Conservation (phyloP, 2,113 vertebrate genomes). For the Myiozetetes cayanensis region DNA sequence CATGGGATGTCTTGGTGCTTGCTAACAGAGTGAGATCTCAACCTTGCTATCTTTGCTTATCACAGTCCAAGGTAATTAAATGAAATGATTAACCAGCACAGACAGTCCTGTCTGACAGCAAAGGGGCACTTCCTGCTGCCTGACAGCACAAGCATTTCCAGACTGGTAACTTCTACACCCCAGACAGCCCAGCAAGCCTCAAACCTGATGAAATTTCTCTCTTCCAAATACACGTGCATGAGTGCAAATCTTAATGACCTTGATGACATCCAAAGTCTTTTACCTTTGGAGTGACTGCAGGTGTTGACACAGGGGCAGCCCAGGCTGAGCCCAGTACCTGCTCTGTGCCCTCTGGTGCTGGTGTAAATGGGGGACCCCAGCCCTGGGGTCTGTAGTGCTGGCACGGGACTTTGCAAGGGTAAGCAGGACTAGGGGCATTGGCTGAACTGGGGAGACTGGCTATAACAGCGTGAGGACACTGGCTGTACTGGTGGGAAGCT, state of each 20-base stretch:
- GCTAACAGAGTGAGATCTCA: neutral
- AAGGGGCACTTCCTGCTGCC: neutral
- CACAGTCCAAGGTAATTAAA: slow-evolving; percentile 15
- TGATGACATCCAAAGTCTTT: neutral
- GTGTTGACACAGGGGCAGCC: neutral
- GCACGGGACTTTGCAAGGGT: rapidly evolving
- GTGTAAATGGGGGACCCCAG: neutral
- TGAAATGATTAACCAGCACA: slow-evolving; percentile 14
- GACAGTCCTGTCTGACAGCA: neutral
- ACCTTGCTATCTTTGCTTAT: slow-evolving; percentile 1
- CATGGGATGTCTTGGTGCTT: neutral
- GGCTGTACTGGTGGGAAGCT: neutral
- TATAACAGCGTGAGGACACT: neutral
- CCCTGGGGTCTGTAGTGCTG: neutral
- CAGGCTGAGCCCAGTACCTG: rapidly evolving
- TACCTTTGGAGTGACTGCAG: neutral
- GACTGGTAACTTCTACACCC: neutral
- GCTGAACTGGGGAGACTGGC: neutral
- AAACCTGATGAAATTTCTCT: neutral
- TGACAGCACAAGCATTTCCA: neutral
- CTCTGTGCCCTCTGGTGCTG: neutral
- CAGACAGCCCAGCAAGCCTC: neutral
- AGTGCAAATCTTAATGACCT: neutral
- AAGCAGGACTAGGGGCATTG: neutral
- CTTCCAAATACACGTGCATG: neutral